A percentile compares a stretch with the other conserved stretches of the same genome.
Conservation (phyloP, 2,797 vertebrate genomes). For the Crossoptilon crossoptilon region DNA sequence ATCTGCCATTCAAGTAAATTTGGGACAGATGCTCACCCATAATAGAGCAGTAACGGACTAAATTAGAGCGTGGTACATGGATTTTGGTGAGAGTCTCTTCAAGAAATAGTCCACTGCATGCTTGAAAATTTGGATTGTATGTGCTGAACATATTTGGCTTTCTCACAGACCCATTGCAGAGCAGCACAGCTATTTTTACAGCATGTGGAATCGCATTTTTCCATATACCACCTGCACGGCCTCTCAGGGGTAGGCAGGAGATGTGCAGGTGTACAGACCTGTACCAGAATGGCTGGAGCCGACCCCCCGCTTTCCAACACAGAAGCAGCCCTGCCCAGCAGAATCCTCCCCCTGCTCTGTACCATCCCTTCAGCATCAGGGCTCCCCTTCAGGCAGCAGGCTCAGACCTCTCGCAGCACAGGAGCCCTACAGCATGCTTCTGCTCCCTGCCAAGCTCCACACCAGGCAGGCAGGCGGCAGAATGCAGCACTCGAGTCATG, state of each 20-base stretch:
- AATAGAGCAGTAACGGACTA: constrained; percentile 32
- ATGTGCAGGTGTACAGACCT: background rate
- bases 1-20: constrained; percentile 60
- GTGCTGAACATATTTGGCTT: constrained; percentile 23
- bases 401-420: background rate
- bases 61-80: constrained; percentile 36
- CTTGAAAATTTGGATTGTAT: background rate
- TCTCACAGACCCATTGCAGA: background rate
- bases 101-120: constrained; percentile 11
- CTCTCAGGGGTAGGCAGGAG: background rate
- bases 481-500: background rate
- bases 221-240: constrained; percentile 20
- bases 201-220: background rate
- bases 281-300: background rate
- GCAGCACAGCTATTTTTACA: constrained; percentile 55
- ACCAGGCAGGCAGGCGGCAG: background rate
- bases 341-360: background rate
- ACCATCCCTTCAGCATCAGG: background rate
- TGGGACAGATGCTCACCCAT: constrained; percentile 59
- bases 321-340: background rate
- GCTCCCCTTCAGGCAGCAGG: background rate
- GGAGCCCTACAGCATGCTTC: background rate
- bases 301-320: background rate
- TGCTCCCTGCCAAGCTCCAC: constrained; percentile 11
- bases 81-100: background rate